Evolutionary conservation across 2,113 vertebrate genomes (phyloP), one percentile per base, ranked within the genome.

Genomic region (Microcebus tavaratra): DNA sequence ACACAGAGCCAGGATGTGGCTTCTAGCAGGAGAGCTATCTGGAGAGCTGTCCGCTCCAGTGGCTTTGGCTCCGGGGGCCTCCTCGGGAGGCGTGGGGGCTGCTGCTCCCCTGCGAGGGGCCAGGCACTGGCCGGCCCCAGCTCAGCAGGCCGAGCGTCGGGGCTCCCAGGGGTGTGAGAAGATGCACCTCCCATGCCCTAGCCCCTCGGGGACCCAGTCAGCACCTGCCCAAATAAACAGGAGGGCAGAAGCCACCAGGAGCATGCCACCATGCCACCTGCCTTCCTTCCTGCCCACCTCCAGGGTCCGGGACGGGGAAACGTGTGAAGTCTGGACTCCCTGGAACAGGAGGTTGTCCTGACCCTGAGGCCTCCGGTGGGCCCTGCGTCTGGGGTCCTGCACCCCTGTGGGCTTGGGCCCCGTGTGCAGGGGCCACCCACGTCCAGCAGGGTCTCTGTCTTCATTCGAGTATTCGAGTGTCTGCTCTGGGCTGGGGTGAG

Each of bases 31-130:
- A 21, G 23, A 39, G 45, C 21, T 17, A 2, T 70, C 3, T 39
- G 34, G 20, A 48, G n/a, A 36, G 23, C 8, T 4, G 34, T 39
- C 48, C 65, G 45, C 31, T 34, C 45, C 45, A 29, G 6, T 6
- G 17, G 13, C 36, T 81, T 59, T 29, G n/a, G 55, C 13, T 39
- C 39, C 2, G 10, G 27, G 42, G 39, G 57, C 57, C 57, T 31
- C 80, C 39, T 42, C 17, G 17, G 57, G 18, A 63, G 39, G 80
- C 3, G 18, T 25, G 50, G 29, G 85, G 39, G 14, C 23, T 27
- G 11, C 42, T 27, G 18, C 25, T 10, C 4, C 20, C 21, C n/a
- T 0, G 8, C 42, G 15, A 25, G 45, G 73, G 42, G 27, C 42
- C 73, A 76, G 29, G 42, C 27, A 45, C 73, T 15, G 27, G 42